Evolutionary conservation across 2,888 invertebrate genomes (phyloP).

Genomic region (Lagria hirta): DNA sequence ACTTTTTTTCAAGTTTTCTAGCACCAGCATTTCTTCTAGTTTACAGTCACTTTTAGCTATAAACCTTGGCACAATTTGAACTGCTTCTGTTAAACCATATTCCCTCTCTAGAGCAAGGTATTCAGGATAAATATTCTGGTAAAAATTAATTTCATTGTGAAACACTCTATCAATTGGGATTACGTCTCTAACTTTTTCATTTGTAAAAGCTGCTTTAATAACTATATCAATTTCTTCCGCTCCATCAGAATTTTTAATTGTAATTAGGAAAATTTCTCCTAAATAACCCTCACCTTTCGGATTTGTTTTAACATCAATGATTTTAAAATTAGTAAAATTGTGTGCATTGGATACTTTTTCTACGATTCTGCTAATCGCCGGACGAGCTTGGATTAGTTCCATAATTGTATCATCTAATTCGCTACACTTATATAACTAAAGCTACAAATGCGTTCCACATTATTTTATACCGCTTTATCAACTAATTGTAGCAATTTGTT

Average conservation of each 20-base stretch:
- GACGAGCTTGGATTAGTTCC: constrained; percentile 13
- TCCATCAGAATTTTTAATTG: constrained; percentile 1
- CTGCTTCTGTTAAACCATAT: background rate
- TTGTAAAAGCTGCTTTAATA: constrained; percentile 20
- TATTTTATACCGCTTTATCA: no score
- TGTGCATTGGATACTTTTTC: constrained; percentile 2
- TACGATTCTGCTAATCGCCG: background rate
- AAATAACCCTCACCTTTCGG: constrained; percentile 20
- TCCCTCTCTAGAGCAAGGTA: constrained; percentile 15
- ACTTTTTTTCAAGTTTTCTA: constrained; percentile 14
- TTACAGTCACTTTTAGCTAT: background rate
- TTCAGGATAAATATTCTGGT: constrained; percentile 16
- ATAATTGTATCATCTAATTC: no score
- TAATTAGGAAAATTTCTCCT: constrained; percentile 8
- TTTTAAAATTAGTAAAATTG: constrained; percentile 5
- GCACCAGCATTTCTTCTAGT: constrained; percentile 4
- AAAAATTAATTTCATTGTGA: constrained; percentile 25
- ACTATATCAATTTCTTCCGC: constrained; percentile 6
- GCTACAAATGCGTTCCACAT: no score
- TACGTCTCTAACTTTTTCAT: constrained; percentile 3
- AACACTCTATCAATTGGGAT: constrained; percentile 16
- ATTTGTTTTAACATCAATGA: constrained; percentile 6
- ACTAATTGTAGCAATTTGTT: no score
- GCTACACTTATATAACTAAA: no score
- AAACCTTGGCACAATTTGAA: constrained; percentile 20